Evolutionary conservation across 2,888 invertebrate genomes (phyloP).

Genomic region (Galeopsomyia nigrocyanea): DNA sequence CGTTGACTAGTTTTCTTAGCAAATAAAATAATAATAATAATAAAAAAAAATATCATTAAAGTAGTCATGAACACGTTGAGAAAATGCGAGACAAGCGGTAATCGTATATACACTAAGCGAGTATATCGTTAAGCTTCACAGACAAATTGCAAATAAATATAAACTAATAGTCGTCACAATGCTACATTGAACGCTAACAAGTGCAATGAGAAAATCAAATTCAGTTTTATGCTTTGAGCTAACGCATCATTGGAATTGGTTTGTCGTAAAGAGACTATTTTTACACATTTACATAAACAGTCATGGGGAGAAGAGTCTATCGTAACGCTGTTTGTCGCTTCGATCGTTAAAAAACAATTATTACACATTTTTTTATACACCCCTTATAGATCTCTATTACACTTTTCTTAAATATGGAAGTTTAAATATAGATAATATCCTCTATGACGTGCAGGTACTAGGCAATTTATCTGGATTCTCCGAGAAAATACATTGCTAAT

Average conservation of each 20-base stretch:
- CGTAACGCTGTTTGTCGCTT: slow-evolving; percentile 32
- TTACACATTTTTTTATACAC: slow-evolving; percentile 36
- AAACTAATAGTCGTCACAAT: slow-evolving; percentile 21
- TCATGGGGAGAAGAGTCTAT: slow-evolving; percentile 5
- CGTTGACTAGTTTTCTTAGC: no score
- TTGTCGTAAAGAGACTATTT: slow-evolving; percentile 9
- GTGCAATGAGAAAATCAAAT: background rate
- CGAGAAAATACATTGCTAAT: slow-evolving; percentile 30
- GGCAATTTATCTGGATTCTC: slow-evolving; percentile 29
- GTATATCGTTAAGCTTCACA: slow-evolving; percentile 32
- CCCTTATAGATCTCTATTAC: slow-evolving; percentile 33
- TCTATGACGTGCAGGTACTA: slow-evolving; percentile 40
- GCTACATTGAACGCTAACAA: background rate
- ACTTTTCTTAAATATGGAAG: slow-evolving; percentile 22
- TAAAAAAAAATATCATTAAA: slow-evolving; percentile 10
- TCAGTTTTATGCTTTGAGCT: slow-evolving; percentile 10
- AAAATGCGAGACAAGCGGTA: slow-evolving; percentile 11
- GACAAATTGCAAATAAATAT: slow-evolving; percentile 15
- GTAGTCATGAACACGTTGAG: background rate
- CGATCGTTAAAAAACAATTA: slow-evolving; percentile 31
- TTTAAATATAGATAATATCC: slow-evolving; percentile 22
- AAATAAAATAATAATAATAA: no score
- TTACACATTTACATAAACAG: slow-evolving; percentile 40
- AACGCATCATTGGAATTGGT: slow-evolving; percentile 6
- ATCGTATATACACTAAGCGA: slow-evolving; percentile 24